phyloP scores from a whole-genome alignment of 2,797 vertebrate genomes.

The Anguilla marmorata region DNA sequence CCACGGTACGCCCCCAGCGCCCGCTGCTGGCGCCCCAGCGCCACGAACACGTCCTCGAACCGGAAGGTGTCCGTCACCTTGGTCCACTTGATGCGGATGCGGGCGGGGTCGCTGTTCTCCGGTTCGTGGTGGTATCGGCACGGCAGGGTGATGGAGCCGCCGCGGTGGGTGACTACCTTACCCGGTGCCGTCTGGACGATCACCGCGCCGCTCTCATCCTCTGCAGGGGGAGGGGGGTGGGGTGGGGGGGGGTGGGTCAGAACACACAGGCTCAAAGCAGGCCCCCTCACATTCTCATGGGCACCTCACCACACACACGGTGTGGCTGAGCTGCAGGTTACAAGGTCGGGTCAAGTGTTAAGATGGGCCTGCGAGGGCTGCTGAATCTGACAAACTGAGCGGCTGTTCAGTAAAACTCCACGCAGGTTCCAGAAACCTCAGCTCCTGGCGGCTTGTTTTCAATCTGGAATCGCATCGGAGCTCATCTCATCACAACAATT shows the following conservation, averaged over 20 bases:
- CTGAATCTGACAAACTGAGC: neutral
- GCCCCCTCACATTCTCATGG: neutral
- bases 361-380: neutral
- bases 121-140: conserved; percentile 91
- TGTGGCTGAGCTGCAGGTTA: neutral
- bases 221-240: conserved; percentile 56
- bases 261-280: conserved; percentile 15
- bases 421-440: neutral
- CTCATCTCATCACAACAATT: neutral
- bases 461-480: neutral
- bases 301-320: neutral
- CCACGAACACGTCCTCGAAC: conserved; percentile 89
- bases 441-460: neutral
- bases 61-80: conserved; percentile 85
- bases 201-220: conserved; percentile 88
- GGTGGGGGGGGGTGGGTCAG: neutral
- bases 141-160: conserved; percentile 90
- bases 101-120: conserved; percentile 71
- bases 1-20: conserved; percentile 82
- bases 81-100: conserved; percentile 94
- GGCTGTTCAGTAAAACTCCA: neutral
- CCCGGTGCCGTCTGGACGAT: conserved; percentile 93
- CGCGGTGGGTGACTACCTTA: conserved; percentile 90
- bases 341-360: neutral
- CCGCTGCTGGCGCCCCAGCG: conserved; percentile 81